Evolutionary conservation across 2,113 vertebrate species (phyloP), one percentile per base, ranked within the genome.

Genomic region (Melospiza georgiana): DNA sequence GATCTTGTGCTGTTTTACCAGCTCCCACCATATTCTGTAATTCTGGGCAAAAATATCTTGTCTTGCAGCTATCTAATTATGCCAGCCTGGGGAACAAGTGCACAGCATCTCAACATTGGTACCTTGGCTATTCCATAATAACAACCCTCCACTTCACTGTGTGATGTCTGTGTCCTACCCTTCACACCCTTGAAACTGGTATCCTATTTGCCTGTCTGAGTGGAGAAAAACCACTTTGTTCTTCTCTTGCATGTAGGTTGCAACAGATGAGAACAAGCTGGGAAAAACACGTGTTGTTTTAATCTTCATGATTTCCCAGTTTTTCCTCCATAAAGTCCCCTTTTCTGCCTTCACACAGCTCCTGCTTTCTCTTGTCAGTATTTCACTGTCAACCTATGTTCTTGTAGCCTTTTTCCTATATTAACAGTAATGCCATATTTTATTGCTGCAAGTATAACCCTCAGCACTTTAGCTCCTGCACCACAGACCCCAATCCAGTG

Each of bases 391-490:
- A 87, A 6, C 12, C 46, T 67, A 27, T 14, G 37, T 52, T 82
- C 58, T 74, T 63, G 30, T 2, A 66, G 68, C 48, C 20, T 65
- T 86, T 86, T 79, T 51, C 51, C 68, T 66, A 30, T 76, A 79
- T 92, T 84, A 72, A 57, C 28, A 96, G 61, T 12, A 84, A 58
- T 68, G 28, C 46, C 52, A 23, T 65, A 84, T 78, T 93, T 92
- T 95, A 89, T 11, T 89, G 57, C 57, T 88, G 73, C 83, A 57
- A 92, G 16, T 88, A 33, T 41, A 77, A 95, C 57, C 65, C 79
- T 94, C 90, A 89, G 83, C 92, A 87, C 65, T 96, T 90, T 62
- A 93, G 65, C 80, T 78, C 39, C 86, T 84, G 57, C 80, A 89
- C 58, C 37, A 48, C 16, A 49, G 90, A 81, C 93, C 55, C 54